Conservation (phyloP, 1,140 invertebrate genomes). For the Drosophila repleta region DNA sequence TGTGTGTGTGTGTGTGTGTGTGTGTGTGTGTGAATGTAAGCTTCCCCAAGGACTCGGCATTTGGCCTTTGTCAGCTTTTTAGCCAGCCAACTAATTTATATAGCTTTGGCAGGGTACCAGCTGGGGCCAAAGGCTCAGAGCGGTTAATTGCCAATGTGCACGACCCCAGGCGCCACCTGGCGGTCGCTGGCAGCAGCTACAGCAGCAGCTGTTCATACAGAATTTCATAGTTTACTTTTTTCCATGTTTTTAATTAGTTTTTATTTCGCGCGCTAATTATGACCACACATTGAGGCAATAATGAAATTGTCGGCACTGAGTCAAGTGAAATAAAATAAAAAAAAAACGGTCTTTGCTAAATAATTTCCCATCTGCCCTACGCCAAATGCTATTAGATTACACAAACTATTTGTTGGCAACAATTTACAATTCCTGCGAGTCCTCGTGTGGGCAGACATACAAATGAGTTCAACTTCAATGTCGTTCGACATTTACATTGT, state of each 20-base stretch:
- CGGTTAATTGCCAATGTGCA: conserved; percentile 64
- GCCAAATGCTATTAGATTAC: conserved; percentile 5
- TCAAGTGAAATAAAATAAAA: conserved; percentile 25
- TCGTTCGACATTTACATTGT: background rate
- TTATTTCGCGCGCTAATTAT: conserved; percentile 60
- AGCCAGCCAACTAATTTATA: conserved; percentile 58
- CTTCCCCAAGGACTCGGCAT: conserved; percentile 16
- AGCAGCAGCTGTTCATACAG: conserved; percentile 15
- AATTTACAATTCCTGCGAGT: background rate
- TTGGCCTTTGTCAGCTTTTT: conserved; percentile 43
- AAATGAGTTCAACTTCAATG: background rate
- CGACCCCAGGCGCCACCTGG: conserved; percentile 47
- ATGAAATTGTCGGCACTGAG: conserved; percentile 46
- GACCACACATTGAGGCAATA: conserved; percentile 23
- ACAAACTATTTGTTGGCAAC: background rate
- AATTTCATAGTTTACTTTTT: conserved; percentile 18
- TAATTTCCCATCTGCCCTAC: background rate
- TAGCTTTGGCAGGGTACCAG: conserved; percentile 50
- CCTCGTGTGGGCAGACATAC: background rate
- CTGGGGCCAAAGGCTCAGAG: conserved; percentile 19
- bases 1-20: background rate
- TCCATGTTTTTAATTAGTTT: conserved; percentile 34
- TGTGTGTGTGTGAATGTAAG: background rate
- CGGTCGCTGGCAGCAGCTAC: conserved; percentile 7
- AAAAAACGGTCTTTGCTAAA: conserved; percentile 18